A percentile compares a stretch with the other conserved stretches of the same genome.
Evolutionary conservation across 1,140 invertebrate genomes (phyloP).

Genomic region (Spodoptera litura): DNA sequence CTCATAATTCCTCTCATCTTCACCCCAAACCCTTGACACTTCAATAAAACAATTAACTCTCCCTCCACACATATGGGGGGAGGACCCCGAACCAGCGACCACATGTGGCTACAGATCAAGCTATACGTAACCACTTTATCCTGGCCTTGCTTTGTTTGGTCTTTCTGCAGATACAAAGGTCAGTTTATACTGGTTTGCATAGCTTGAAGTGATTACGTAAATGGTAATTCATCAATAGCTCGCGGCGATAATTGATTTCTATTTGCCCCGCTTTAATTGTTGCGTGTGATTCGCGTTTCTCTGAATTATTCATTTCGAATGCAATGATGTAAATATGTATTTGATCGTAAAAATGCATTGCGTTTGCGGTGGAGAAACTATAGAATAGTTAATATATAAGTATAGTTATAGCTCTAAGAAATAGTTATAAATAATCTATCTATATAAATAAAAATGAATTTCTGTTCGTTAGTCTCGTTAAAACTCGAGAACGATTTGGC

Average conservation of each 20-base stretch:
- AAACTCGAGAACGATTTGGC: no score
- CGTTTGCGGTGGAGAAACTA: no score
- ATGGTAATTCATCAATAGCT: constrained; percentile 61
- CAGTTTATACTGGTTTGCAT: no score
- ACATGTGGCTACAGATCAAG: neutral
- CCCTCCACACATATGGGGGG: neutral
- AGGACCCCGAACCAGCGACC: neutral
- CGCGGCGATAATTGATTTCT: constrained; percentile 67
- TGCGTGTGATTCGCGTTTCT: constrained; percentile 44
- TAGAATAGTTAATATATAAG: no score
- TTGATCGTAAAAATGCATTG: neutral
- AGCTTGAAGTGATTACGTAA: neutral
- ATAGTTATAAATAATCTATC: no score
- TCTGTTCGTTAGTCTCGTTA: no score
- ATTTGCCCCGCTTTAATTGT: constrained; percentile 67
- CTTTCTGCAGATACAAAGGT: no score
- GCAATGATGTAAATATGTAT: constrained; percentile 4
- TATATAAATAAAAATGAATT: no score
- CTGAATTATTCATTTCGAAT: constrained; percentile 60
- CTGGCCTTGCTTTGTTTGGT: no score
- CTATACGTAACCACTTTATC: no score
- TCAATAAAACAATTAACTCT: constrained; percentile 33
- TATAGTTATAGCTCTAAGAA: no score
- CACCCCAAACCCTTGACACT: constrained; percentile 24
- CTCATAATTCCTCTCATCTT: neutral